These are phyloP conservation scores for Cheiracanthium punctorium DNA, from an alignment of 2,888 invertebrate species.

Conservation along the genomic window DNA sequence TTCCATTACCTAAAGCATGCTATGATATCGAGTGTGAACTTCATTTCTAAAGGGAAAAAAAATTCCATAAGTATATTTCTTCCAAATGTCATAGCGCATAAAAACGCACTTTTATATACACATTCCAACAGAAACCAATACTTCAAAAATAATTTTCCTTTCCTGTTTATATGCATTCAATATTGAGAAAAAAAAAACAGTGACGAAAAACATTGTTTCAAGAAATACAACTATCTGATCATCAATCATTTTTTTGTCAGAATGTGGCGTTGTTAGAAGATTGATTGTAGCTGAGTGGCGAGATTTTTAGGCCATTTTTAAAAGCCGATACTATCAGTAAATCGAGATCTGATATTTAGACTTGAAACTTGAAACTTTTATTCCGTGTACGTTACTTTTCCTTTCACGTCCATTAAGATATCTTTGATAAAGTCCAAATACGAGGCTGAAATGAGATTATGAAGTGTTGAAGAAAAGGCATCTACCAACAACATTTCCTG, in stretches of 20 bases:
- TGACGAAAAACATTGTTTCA: conserved; percentile 10
- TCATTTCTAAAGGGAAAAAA: too few species aligned
- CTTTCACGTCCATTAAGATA: neutral
- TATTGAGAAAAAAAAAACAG: neutral
- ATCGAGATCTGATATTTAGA: neutral
- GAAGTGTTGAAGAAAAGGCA: too few species aligned
- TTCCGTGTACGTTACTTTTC: neutral
- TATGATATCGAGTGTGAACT: too few species aligned
- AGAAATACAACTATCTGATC: neutral
- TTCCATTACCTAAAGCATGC: too few species aligned
- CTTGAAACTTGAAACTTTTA: neutral
- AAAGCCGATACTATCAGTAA: conserved; percentile 9
- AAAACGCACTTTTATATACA: too few species aligned
- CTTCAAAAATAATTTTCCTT: neutral
- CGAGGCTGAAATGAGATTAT: too few species aligned
- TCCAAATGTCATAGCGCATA: too few species aligned
- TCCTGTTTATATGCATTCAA: neutral
- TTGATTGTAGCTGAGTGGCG: conserved; percentile 13
- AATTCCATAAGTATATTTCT: too few species aligned
- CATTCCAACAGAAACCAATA: neutral
- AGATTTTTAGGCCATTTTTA: neutral
- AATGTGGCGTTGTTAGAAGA: neutral
- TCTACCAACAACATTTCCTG: too few species aligned
- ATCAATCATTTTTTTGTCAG: conserved; percentile 11
- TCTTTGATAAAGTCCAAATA: too few species aligned